Conservation (phyloP, 2,888 invertebrate species). For the Melanchra persicariae region DNA sequence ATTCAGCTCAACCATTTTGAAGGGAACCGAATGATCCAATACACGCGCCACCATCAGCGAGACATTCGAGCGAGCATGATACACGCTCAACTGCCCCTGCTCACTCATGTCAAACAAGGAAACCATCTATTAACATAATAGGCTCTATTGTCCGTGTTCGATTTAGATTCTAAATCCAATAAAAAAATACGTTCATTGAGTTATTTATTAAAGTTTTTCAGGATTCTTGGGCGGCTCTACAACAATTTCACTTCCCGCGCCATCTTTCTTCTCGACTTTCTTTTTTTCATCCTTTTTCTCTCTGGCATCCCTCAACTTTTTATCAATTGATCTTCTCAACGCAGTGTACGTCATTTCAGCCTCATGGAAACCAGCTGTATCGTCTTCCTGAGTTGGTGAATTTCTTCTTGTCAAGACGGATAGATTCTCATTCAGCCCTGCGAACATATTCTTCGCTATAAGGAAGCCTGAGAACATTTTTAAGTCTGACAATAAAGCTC, state of each 20-base stretch:
- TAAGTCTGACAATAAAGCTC: background rate
- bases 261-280: background rate
- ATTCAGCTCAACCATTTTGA: too few relatives aligned
- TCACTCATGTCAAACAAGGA: too few relatives aligned
- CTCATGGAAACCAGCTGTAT: background rate
- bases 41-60: too few relatives aligned
- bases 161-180: too few relatives aligned
- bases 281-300: background rate
- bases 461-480: slow-evolving; percentile 8
- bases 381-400: too few relatives aligned
- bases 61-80: too few relatives aligned
- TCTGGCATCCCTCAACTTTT: slow-evolving; percentile 10
- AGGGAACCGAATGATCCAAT: too few relatives aligned
- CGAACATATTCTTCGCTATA: background rate
- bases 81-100: too few relatives aligned
- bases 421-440: background rate
- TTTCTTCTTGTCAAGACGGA: background rate
- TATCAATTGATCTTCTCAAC: slow-evolving; percentile 19
- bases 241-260: background rate
- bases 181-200: background rate
- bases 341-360: background rate
- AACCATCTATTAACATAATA: too few relatives aligned
- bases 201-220: background rate
- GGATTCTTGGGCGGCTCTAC: background rate
- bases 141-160: too few relatives aligned